Evolutionary conservation across 2,888 invertebrate genomes (phyloP), one percentile per base, ranked within the genome.

Genomic region (Dasypogon diadema): DNA sequence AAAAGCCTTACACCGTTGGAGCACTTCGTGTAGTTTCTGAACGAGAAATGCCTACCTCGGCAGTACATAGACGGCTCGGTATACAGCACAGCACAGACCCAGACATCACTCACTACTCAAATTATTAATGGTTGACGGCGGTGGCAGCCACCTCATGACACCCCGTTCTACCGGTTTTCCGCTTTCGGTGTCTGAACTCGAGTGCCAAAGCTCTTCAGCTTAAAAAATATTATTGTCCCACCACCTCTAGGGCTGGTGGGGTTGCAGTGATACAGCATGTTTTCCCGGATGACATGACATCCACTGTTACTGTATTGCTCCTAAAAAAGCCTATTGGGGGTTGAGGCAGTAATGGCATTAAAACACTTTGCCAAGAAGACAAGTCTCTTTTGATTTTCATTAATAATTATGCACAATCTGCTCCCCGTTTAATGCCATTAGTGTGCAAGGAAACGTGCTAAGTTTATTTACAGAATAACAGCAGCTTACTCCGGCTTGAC

Each of bases 91-190:
- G 30, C 42, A 14, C 21, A 30, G 60, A 16, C 63, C 74, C 74
- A 74, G 74, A 74, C 74, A 74, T 60, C 58, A 74, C 74, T 60
- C 58, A 74, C 74, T 74, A 74, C 74, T 74, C 74, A 74, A 74
- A 74, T 74, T 74, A 74, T 74, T 74, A 60, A 74, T 74, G 63
- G 74, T 34, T 46, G 60, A 56, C 51, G 21, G 51, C 14, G 42
- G 63, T 12, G 60, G 26, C 26, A 48, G 24, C 22, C 74, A 51
- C 48, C 46, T 34, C 34, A 16, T 22, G 24, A 21, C 21, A 24
- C 55, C 55, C 16, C n/a, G 30, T 42, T 63, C 21, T 10, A 58
- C 26, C 34, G 42, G n/a, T 63, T 34, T 58, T 34, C 58, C 58
- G 21, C 54, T 54, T 54, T 58, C 42, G 74, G 24, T 58, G 58